phyloP scores from a whole-genome alignment of 2,888 invertebrate species.

The Allophyes oxyacanthae region DNA sequence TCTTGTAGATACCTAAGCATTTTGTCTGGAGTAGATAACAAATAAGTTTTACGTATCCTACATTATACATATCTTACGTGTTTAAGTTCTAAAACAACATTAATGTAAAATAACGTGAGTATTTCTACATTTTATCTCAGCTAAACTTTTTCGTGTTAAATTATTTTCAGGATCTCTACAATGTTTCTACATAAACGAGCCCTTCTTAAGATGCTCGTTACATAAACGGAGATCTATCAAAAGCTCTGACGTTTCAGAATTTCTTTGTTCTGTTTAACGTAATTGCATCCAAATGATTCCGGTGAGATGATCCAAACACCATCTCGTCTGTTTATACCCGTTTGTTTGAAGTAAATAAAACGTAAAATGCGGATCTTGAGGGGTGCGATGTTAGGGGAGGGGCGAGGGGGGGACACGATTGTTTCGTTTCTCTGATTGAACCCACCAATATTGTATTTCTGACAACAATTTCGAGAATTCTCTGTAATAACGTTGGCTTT shows the following conservation, averaged over 20 bases:
- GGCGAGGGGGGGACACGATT: conserved; percentile 35
- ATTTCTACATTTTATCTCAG: conserved; percentile 12
- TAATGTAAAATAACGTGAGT: not conserved
- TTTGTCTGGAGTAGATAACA: too few species aligned
- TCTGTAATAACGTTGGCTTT: conserved; percentile 35
- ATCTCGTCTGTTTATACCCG: conserved; percentile 40
- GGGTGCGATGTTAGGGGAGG: conserved; percentile 20
- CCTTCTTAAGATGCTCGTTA: conserved; percentile 19
- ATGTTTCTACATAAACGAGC: conserved; percentile 8
- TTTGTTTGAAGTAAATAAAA: conserved; percentile 54
- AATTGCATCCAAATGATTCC: conserved; percentile 57
- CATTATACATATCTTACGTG: too few species aligned
- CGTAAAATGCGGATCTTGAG: conserved; percentile 38
- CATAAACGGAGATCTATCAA: conserved; percentile 43
- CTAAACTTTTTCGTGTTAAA: conserved; percentile 13
- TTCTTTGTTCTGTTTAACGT: conserved; percentile 56
- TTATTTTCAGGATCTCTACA: not conserved
- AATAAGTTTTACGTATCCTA: too few species aligned
- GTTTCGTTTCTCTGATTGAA: conserved; percentile 70
- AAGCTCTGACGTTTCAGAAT: conserved; percentile 40
- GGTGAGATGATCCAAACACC: conserved; percentile 47
- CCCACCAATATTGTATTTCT: conserved; percentile 69
- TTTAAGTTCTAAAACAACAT: not conserved
- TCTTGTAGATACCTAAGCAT: too few species aligned
- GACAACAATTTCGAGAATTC: conserved; percentile 55